Conservation (phyloP, 2,113 vertebrate genomes). For the Gambusia affinis region DNA sequence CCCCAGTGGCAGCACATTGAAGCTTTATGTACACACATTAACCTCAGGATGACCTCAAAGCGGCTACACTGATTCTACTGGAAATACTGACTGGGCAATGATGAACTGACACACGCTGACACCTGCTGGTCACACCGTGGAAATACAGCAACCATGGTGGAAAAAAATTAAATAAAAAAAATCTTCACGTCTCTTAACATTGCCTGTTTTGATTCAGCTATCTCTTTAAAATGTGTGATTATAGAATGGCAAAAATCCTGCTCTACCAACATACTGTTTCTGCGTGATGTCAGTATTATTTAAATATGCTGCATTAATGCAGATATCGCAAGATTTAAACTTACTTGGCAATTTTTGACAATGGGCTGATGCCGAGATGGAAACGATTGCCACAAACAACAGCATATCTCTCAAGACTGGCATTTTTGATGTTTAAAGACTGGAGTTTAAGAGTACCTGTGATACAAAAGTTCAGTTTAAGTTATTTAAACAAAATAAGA, state of each 20-base stretch:
- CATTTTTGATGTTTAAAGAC: conserved; percentile 57
- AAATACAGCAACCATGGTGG: background rate
- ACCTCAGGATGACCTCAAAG: conserved; percentile 27
- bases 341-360: conserved; percentile 79
- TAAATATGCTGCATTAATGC: background rate
- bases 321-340: conserved; percentile 30
- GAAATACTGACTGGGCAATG: background rate
- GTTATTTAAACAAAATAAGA: background rate
- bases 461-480: conserved; percentile 27
- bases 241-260: background rate
- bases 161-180: background rate
- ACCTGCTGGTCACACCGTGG: conserved; percentile 57
- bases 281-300: background rate
- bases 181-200: background rate
- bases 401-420: conserved; percentile 59
- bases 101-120: conserved; percentile 56
- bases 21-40: conserved; percentile 12
- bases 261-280: background rate
- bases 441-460: conserved; percentile 64
- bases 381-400: conserved; percentile 66
- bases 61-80: background rate
- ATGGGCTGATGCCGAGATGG: conserved; percentile 55
- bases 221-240: background rate
- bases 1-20: conserved; percentile 10
- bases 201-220: background rate